Base-by-base conservation (phyloP, 2,888 invertebrate genomes). In the Theretra japonica region DNA sequence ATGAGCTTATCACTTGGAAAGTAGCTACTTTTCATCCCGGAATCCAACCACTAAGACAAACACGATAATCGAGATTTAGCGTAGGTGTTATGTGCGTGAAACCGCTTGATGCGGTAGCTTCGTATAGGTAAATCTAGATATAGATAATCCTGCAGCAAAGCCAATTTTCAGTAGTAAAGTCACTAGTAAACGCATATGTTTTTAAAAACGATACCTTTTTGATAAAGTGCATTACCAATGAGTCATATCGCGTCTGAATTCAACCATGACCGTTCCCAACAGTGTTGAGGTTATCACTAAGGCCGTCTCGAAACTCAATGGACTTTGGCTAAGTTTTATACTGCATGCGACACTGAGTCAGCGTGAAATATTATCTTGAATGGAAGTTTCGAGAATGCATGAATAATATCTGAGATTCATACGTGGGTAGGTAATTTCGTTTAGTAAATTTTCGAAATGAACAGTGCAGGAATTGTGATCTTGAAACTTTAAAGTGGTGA, bases 361-460 rank as follows among this genome's bases (percentile, higher is more conserved):
- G 65, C 65, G 15, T 65, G 48, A 65, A 41, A 62, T 62, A 60
- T 60, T 33, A 65, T 23, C 41, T 65, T 23, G 17, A 65, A 48
- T 65, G 41, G 65, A 41, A 65, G 48, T 65, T 65, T 65, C 48
- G 23, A 48, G 48, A 65, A 23, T 65, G 65, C 65, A 65, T 65
- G 65, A 65, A 65, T 65, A 65, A 65, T 48, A 65, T 65, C 65
- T 17, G 17, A 65, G 15, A 23, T 48, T 65, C 48, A 30, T 62
- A 62, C 53, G 53, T 53, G 53, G n/a, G 60, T 33, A 23, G 62
- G n/a, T 65, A 65, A 65, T 4, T 62, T 33, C 65, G 41, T 41
- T 65, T 41, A 65, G 21, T 15, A 41, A 41, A 23, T 65, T 65
- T 65, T n/a, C 23, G 62, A 8, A 33, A 23, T 23, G 11, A 23